Base-by-base conservation (phyloP, 1,140 invertebrate genomes). In the Drosophila leontia region DNA sequence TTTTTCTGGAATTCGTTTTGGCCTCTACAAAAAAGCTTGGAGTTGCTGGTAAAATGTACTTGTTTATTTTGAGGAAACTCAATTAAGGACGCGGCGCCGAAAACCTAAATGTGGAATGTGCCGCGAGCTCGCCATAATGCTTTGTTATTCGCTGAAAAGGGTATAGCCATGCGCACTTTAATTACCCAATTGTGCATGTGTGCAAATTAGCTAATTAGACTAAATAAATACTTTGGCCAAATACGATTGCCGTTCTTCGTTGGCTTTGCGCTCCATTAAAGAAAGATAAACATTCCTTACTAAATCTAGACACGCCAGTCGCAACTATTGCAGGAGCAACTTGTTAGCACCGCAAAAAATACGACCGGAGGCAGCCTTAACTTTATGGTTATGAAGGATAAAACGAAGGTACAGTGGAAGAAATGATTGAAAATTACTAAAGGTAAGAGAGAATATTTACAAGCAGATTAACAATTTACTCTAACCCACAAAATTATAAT, bases 331-430 rank as follows among this genome's bases (percentile, higher is more conserved):
- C 37, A n/a, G 37, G 5, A 63, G 68, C 57, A 37, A 57, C 72
- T 75, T 75, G 70, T 74, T 74, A 41, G 50, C 68, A 71, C 37
- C 11, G n/a, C 17, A 8, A 32, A 26, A 39, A 69, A 17, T 34
- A 51, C 23, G 53, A 56, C 34, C 23, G 12, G 19, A 55, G 37
- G 58, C 50, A 48, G 63, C 45, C 17, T 34, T 45, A 48, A 34
- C 26, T 48, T 76, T 80, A 71, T 68, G 75, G 60, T 53, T 41
- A 42, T 59, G 51, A 59, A 76, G 56, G 60, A 77, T 77, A 47
- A 80, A 39, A 8, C 37, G 2, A 2, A 23, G 2, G 35, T 35
- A 56, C 53, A 11, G 19, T 56, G 53, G 35, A 9, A 6, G 13
- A 23, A 15, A 23, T 15, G 3, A 9, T 8, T 3, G 8, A 26